Evolutionary conservation across 1,140 invertebrate species (phyloP).

Genomic region (Heliconius himera): DNA sequence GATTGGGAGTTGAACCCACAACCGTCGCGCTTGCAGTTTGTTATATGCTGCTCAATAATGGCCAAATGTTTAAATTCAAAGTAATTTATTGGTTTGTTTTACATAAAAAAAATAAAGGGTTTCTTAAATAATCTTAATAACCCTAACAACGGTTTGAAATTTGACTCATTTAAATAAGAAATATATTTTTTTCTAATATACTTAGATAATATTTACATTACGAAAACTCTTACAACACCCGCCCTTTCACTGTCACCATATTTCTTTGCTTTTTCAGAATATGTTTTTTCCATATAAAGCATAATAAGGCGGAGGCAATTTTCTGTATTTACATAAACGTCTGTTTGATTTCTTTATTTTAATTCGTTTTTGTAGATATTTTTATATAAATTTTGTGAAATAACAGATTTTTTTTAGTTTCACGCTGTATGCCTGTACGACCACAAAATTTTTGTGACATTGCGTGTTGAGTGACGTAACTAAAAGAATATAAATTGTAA

Average conservation of each 20-base stretch:
- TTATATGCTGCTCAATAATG: too few species aligned
- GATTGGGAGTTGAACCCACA: too few species aligned
- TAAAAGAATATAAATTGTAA: too few species aligned
- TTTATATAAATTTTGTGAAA: neutral
- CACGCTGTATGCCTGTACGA: too few species aligned
- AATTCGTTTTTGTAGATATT: neutral
- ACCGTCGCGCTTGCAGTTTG: too few species aligned
- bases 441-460: too few species aligned
- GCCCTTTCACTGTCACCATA: constrained; percentile 21
- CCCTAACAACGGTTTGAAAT: neutral
- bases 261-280: constrained; percentile 12
- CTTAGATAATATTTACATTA: neutral
- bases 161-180: neutral
- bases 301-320: neutral
- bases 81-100: too few species aligned
- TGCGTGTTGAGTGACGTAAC: too few species aligned
- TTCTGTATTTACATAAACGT: neutral
- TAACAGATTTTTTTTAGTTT: neutral
- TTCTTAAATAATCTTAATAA: neutral
- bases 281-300: neutral
- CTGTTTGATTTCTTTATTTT: neutral
- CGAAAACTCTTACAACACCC: neutral
- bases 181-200: constrained; percentile 2
- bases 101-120: neutral
- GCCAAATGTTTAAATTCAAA: too few species aligned